Conservation (phyloP, 2,888 invertebrate genomes). For the Epinotia nisella region DNA sequence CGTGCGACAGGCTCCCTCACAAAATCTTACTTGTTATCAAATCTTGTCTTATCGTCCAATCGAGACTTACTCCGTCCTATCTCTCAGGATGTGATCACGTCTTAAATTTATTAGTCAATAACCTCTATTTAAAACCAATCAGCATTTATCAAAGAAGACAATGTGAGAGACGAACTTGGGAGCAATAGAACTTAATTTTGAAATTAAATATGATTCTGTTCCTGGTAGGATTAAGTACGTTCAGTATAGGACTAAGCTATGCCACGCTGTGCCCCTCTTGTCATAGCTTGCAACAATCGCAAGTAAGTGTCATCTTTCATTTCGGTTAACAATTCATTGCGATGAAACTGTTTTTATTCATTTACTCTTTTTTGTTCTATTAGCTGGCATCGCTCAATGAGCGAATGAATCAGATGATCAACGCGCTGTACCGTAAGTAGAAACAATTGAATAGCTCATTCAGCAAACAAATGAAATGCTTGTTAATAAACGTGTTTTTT, state of each 20-base stretch:
- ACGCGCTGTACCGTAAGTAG: conserved; percentile 74
- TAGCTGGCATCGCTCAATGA: conserved; percentile 74
- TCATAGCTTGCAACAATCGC: conserved; percentile 65
- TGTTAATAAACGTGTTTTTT: not conserved
- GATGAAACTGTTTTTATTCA: not conserved
- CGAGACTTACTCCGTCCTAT: conserved; percentile 12
- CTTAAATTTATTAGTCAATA: conserved; percentile 44
- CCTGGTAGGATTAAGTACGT: conserved; percentile 57
- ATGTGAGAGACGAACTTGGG: conserved; percentile 16
- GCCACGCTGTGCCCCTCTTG: conserved; percentile 55
- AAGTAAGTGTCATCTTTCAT: conserved; percentile 59
- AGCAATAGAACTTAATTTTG: conserved; percentile 16
- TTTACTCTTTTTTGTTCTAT: conserved; percentile 49
- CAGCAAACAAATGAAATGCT: conserved; percentile 19
- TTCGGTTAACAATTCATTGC: not conserved
- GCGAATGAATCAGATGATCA: conserved; percentile 77
- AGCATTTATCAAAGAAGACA: conserved; percentile 12
- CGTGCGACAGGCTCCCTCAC: conserved; percentile 18
- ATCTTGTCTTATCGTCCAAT: conserved; percentile 34
- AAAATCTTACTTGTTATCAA: conserved; percentile 28
- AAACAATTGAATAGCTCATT: conserved; percentile 17
- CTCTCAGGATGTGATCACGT: conserved; percentile 48
- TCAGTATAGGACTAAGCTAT: conserved; percentile 60
- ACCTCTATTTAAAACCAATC: conserved; percentile 37
- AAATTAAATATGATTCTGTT: conserved; percentile 59